Conservation (phyloP, 2,113 vertebrate species). For the Myotis yumanensis region DNA sequence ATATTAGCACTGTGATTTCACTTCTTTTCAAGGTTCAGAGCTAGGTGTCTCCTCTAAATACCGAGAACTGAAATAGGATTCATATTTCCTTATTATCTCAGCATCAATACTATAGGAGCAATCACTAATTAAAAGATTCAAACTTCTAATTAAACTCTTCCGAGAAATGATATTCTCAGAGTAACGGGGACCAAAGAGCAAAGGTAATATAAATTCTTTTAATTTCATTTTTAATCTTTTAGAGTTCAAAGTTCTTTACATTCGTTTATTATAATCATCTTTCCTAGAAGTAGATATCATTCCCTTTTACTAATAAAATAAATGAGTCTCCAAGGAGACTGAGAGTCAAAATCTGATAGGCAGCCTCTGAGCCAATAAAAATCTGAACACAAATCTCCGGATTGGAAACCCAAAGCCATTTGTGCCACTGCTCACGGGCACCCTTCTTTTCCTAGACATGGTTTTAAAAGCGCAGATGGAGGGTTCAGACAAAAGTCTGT, state of each 20-base stretch:
- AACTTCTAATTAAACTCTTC: conserved; percentile 35
- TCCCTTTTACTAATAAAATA: conserved; percentile 35
- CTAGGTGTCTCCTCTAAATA: background rate
- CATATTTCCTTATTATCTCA: background rate
- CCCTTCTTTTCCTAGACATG: background rate
- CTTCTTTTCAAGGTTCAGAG: background rate
- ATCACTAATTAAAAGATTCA: conserved; percentile 28
- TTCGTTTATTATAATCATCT: conserved; percentile 32
- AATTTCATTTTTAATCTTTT: conserved; percentile 41
- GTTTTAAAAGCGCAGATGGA: background rate
- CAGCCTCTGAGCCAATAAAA: conserved; percentile 21
- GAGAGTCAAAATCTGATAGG: background rate
- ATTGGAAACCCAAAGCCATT: background rate
- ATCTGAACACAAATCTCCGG: background rate
- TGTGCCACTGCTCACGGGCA: background rate
- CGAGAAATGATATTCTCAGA: conserved; percentile 35
- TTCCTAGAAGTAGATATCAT: background rate
- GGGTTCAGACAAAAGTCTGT: conserved; percentile 2
- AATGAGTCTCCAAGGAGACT: background rate
- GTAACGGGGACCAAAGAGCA: background rate
- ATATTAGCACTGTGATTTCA: background rate
- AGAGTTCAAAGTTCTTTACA: conserved; percentile 13
- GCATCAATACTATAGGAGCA: background rate
- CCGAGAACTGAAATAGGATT: background rate
- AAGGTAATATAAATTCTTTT: conserved; percentile 15